Conservation (phyloP, 2,797 vertebrate species). For the Apogon talboti region DNA sequence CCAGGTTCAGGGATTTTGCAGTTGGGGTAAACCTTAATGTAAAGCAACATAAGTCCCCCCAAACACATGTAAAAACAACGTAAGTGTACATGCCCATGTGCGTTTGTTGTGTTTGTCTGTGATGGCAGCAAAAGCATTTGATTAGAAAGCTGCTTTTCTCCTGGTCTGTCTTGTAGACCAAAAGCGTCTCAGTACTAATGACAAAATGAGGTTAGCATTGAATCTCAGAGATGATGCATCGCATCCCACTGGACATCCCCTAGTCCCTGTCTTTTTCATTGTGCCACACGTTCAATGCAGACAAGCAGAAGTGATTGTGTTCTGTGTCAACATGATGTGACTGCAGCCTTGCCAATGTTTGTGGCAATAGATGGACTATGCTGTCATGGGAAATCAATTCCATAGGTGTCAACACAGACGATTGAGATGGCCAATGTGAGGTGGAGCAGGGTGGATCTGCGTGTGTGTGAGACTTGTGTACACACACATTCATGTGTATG, state of each 20-base stretch:
- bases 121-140: conserved; percentile 62
- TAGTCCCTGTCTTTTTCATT: conserved; percentile 63
- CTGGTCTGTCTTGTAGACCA: conserved; percentile 50
- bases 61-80: not conserved
- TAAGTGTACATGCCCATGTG: not conserved
- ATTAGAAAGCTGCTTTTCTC: conserved; percentile 63
- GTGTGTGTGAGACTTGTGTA: conserved; percentile 5
- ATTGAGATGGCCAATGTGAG: conserved; percentile 66
- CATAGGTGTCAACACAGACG: conserved; percentile 77
- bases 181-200: conserved; percentile 69
- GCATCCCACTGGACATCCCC: conserved; percentile 69
- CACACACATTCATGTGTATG: not conserved
- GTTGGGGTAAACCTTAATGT: no score
- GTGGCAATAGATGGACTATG: conserved; percentile 76
- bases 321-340: conserved; percentile 84
- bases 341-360: conserved; percentile 77
- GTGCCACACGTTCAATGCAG: conserved; percentile 72
- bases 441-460: conserved; percentile 37
- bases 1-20: no score
- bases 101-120: conserved; percentile 2
- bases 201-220: conserved; percentile 80
- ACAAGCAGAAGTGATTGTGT: conserved; percentile 79
- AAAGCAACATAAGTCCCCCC: not conserved
- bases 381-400: conserved; percentile 85
- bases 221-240: conserved; percentile 72